Conservation (phyloP, 2,888 invertebrate species). For the Harpalus rufipes region DNA sequence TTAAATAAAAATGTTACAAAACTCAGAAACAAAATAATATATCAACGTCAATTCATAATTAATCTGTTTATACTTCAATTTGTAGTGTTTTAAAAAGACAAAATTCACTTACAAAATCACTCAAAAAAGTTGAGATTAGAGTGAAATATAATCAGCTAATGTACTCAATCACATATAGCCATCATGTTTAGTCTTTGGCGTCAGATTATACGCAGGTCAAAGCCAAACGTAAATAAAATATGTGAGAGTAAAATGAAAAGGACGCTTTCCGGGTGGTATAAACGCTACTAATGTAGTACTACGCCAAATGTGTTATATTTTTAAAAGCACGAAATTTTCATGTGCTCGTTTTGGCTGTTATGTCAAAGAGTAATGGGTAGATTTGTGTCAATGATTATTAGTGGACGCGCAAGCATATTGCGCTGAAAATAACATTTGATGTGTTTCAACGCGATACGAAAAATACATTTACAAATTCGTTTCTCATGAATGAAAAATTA, state of each 20-base stretch:
- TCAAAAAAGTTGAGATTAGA: not conserved
- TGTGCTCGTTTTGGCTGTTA: constrained; percentile 34
- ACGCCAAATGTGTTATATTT: constrained; percentile 50
- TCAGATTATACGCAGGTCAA: constrained; percentile 34
- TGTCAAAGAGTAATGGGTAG: constrained; percentile 57
- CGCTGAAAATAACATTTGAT: constrained; percentile 46
- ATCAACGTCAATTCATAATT: no score
- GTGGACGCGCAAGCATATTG: constrained; percentile 45
- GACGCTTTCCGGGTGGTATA: constrained; percentile 33
- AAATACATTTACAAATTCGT: constrained; percentile 39
- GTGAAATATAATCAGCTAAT: constrained; percentile 47
- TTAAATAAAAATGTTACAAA: no score
- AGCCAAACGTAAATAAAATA: constrained; percentile 44
- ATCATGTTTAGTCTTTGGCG: constrained; percentile 42
- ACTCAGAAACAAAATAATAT: no score
- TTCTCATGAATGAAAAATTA: constrained; percentile 5
- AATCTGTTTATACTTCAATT: no score
- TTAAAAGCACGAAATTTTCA: constrained; percentile 52
- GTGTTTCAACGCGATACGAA: constrained; percentile 29
- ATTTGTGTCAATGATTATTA: constrained; percentile 58
- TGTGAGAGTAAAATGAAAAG: constrained; percentile 40
- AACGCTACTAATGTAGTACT: constrained; percentile 50
- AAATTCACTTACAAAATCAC: not conserved
- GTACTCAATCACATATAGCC: constrained; percentile 34
- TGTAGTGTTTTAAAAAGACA: not conserved